Evolutionary conservation across 2,797 vertebrate species (phyloP), one percentile per base, ranked within the genome.

Genomic region (Cirrhinus molitorella): DNA sequence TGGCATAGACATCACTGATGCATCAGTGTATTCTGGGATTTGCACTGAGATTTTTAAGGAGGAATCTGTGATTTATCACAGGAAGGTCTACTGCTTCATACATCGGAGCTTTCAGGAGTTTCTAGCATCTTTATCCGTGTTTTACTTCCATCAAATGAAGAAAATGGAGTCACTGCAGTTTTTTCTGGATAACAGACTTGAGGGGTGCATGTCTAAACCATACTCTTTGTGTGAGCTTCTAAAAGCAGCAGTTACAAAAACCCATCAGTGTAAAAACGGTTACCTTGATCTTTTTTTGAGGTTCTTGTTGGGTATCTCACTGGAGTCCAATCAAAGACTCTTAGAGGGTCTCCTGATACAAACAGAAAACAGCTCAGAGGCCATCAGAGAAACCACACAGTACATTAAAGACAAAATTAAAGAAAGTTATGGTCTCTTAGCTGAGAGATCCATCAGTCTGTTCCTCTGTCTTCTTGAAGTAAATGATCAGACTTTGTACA

Each of bases 71-170:
- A 59, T 59, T 59, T n/a, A 59, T 23, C 55, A 59, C 9, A 23
- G n/a, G 55, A 59, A 59, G 11, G 55, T 59, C 9, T 59, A 59
- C 21, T 23, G 55, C 21, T 59, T 59, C 55, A 59, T 59, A 23
- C 55, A 59, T 59, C 55, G 55, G n/a, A 59, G 55, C 55, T 59
- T 59, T 59, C 55, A 59, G 55, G 55, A 59, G 55, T 59, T 59
- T 59, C 55, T 59, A 1, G 55, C 55, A 0, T n/a, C 55, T 23
- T 59, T 59, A 11, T 59, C 10, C 12, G 55, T 59, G 21, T 59
- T 59, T 23, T 23, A 59, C n/a, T 59, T 10, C 0, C n/a, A 59
- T 59, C n/a, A 23, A 11, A 59, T 23, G 7, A 59, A 59, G 55
- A 59, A 25, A 23, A 23, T 59, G 10, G 63, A 65, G 6, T 11